These are phyloP conservation scores for Drosophila prosaltans DNA, from an alignment of 1,140 invertebrate genomes.

Conservation along the genomic window DNA sequence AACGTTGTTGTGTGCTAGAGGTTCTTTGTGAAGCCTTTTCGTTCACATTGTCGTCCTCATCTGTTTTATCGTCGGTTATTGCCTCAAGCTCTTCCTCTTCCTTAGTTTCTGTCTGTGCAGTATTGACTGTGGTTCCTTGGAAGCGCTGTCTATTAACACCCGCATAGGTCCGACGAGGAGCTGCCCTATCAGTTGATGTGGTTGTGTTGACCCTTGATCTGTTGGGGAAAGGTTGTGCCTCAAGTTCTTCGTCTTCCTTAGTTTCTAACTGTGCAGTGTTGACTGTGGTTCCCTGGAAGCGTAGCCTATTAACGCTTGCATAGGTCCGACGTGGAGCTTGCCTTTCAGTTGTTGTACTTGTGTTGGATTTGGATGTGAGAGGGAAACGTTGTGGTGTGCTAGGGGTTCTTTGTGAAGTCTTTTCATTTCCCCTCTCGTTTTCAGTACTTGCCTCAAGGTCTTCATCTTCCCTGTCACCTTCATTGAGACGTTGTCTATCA, in stretches of 20 bases:
- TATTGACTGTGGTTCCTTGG: not conserved
- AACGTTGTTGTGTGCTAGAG: no score
- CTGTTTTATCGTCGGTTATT: not conserved
- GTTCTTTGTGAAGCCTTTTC: constrained; percentile 6
- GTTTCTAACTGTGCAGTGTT: constrained; percentile 5
- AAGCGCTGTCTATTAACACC: constrained; percentile 28
- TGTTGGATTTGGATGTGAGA: no score
- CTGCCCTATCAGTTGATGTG: not conserved
- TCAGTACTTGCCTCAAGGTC: not conserved
- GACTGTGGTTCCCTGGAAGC: constrained; percentile 4
- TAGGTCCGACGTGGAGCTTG: constrained; percentile 3
- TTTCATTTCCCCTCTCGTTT: no score
- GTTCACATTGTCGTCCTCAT: not conserved
- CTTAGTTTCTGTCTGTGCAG: not conserved
- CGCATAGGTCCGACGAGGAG: constrained; percentile 9
- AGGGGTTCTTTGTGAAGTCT: no score
- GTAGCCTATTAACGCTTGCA: constrained; percentile 22
- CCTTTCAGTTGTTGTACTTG: constrained; percentile 4
- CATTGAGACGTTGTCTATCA: constrained; percentile 19
- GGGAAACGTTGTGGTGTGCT: no score
- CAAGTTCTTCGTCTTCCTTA: not conserved
- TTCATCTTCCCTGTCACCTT: not conserved
- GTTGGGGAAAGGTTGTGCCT: not conserved
- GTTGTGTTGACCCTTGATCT: constrained; percentile 4
- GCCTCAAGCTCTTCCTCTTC: constrained; percentile 3